phyloP scores from a whole-genome alignment of 2,113 vertebrate species.

The Regulus satrapa region DNA sequence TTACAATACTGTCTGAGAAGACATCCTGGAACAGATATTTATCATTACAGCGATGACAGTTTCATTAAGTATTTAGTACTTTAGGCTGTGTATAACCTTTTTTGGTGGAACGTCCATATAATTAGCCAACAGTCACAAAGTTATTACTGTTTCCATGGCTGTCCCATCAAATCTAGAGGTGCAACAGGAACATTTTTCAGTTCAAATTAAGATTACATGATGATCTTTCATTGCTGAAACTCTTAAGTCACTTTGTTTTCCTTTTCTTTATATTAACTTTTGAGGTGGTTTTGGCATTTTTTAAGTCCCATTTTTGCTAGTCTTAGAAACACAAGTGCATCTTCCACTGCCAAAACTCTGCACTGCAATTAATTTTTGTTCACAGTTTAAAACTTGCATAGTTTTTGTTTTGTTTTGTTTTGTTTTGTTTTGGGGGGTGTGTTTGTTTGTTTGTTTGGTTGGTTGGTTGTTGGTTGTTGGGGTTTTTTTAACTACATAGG shows the following conservation, averaged over 20 bases:
- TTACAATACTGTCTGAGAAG: not conserved
- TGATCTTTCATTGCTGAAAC: not conserved
- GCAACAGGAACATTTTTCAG: not conserved
- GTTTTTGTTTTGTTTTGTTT: too few species aligned
- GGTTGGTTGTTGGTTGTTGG: too few species aligned
- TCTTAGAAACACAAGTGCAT: not conserved
- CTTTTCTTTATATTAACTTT: not conserved
- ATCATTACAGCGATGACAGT: not conserved
- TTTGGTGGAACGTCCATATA: not conserved
- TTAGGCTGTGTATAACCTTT: not conserved
- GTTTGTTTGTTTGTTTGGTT: too few species aligned
- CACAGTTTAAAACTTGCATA: not conserved
- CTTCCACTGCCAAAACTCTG: not conserved
- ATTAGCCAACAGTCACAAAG: constrained; percentile 24
- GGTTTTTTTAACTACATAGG: not conserved
- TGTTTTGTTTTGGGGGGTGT: too few species aligned
- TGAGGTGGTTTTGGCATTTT: not conserved
- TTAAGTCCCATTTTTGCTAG: not conserved
- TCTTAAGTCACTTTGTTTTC: not conserved
- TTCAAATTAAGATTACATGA: not conserved
- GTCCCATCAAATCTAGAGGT: not conserved
- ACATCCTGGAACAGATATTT: not conserved
- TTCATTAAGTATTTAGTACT: constrained; percentile 37
- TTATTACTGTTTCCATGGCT: not conserved
- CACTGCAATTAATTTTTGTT: not conserved